Evolutionary conservation across 2,113 vertebrate species (phyloP), one percentile per base, ranked within the genome.

Genomic region (Rhea pennata): DNA sequence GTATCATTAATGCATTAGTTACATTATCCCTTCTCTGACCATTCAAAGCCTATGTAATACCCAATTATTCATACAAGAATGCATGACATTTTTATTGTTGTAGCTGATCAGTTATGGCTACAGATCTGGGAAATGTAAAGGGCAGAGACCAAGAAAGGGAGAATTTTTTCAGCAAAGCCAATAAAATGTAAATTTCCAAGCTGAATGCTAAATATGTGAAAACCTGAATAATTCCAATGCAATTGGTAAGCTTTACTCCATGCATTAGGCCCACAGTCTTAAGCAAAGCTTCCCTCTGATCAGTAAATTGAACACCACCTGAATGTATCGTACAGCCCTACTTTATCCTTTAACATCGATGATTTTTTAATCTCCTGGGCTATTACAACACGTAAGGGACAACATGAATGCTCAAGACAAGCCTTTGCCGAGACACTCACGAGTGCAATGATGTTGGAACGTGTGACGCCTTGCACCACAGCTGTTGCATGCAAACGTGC

Each of bases 331-430:
- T 50, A 36, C n/a, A 51, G 48, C 16, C 48, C 48, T 72, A 36
- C 39, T 72, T 36, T 39, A 24, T 53, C 70, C 16, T 72, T 51
- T 36, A 51, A 33, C 48, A n/a, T 72, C n/a, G 36, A 50, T 19
- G 15, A 11, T 36, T 23, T 51, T 36, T 53, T 70, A 23, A 48
- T 72, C 22, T 10, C n/a, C n/a, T 71, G 58, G 90, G 51, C 29
- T 72, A 84, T 81, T 65, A 65, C 39, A 48, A 39, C 42, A 46
- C 39, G 53, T 58, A 87, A 75, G 44, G 87, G 21, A 33, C 62
- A 87, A 31, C 59, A 29, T 11, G 29, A 87, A 65, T 78, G 59
- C 91, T 84, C 84, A 78, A 82, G 95, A 89, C 86, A 96, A 83
- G 87, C 42, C 77, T 70, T 78, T 91, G 54, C 33, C 84, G 80